Conservation (phyloP, 2,113 vertebrate species). For the Syrrhaptes paradoxus region DNA sequence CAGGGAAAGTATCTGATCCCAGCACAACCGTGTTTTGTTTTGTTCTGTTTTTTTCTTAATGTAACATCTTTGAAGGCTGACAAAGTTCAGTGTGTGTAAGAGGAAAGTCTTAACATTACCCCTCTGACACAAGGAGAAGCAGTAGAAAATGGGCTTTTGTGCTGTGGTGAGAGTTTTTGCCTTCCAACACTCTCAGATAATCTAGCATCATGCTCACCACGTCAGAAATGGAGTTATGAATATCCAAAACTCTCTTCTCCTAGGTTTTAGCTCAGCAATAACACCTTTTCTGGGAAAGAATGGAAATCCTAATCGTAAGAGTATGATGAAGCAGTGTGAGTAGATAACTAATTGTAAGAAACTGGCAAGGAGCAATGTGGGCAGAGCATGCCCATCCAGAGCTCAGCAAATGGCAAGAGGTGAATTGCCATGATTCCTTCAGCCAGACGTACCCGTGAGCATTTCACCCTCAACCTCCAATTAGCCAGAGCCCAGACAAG, state of each 20-base stretch:
- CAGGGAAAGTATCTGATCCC: neutral
- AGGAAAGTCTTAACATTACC: neutral
- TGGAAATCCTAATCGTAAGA: neutral
- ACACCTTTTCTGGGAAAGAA: neutral
- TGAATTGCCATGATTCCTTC: neutral
- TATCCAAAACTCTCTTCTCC: neutral
- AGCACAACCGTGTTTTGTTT: accelerated
- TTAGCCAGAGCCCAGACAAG: neutral
- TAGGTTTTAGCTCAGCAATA: neutral
- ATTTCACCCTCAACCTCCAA: neutral
- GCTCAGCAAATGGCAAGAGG: neutral
- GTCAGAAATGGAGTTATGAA: neutral
- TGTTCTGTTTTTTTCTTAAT: neutral
- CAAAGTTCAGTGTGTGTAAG: neutral
- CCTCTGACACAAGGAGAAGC: neutral
- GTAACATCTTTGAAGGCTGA: neutral
- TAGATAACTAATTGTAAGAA: neutral
- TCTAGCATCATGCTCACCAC: accelerated
- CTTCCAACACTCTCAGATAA: neutral
- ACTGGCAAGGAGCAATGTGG: neutral
- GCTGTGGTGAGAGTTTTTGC: neutral
- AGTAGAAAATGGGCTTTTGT: neutral
- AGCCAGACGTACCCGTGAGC: neutral
- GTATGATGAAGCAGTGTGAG: neutral
- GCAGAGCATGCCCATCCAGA: neutral